phyloP scores from a whole-genome alignment of 2,888 invertebrate species.

The Itoplectis maculator region DNA sequence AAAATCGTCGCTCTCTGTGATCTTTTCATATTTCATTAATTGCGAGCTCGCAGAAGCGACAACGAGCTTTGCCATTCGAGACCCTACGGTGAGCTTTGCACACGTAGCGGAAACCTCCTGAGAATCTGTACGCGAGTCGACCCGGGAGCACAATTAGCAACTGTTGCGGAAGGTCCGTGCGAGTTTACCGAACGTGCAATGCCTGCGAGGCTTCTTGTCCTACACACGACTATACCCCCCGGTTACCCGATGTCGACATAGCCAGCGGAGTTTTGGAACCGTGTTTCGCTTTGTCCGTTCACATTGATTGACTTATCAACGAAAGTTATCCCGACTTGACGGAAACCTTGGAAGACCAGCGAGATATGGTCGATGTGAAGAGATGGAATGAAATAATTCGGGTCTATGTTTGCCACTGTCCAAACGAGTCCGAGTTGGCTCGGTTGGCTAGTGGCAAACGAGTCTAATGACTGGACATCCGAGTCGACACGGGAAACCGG shows the following conservation, averaged over 20 bases:
- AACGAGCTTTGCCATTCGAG: neutral
- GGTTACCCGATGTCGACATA: neutral
- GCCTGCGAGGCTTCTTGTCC: conserved; percentile 52
- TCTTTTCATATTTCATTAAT: neutral
- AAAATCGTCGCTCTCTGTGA: neutral
- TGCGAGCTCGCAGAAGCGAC: neutral
- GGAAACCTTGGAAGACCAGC: too few species aligned
- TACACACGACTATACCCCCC: neutral
- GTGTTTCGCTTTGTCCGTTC: neutral
- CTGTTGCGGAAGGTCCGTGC: conserved; percentile 50
- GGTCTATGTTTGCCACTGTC: too few species aligned
- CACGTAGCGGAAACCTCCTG: conserved; percentile 33
- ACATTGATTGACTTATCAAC: too few species aligned
- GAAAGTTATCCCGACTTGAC: too few species aligned
- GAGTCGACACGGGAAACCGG: neutral
- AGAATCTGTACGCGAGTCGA: conserved; percentile 43
- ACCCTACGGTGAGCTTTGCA: neutral
- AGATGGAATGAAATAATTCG: too few species aligned
- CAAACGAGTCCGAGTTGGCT: too few species aligned
- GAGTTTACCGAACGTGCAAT: conserved; percentile 68
- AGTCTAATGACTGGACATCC: neutral
- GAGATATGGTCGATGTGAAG: too few species aligned
- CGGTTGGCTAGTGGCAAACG: neutral
- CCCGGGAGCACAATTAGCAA: conserved; percentile 61
- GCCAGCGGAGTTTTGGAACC: neutral